Conservation (phyloP, 2,888 invertebrate species). For the Conomelus anceps region DNA sequence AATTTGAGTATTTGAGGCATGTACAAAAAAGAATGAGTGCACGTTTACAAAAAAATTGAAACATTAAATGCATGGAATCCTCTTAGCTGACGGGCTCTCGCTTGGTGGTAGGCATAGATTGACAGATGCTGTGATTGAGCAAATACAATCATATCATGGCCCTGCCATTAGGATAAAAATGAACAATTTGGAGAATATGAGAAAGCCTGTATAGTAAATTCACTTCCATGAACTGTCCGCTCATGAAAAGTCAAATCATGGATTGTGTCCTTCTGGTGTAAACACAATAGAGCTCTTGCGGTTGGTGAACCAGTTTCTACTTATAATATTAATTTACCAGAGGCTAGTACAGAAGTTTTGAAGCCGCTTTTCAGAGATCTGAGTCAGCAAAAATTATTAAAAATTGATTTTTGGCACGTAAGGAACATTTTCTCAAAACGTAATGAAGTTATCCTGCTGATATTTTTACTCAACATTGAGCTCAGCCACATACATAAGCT, state of each 20-base stretch:
- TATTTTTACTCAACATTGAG: too few relatives aligned
- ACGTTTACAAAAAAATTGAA: background rate
- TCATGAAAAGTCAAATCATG: background rate
- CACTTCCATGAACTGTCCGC: background rate
- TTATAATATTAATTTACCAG: background rate
- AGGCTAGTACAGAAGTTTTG: background rate
- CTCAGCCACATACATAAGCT: too few relatives aligned
- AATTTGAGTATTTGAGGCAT: background rate
- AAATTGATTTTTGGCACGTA: background rate
- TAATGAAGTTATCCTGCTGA: too few relatives aligned
- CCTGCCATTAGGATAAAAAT: background rate
- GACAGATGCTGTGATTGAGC: background rate
- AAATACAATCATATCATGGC: background rate
- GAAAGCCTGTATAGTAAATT: background rate
- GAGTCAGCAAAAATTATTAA: background rate
- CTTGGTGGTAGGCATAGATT: background rate
- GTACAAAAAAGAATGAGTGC: conserved; percentile 1
- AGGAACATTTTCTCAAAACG: too few relatives aligned
- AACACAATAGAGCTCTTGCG: background rate
- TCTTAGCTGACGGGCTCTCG: background rate
- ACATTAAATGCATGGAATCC: background rate
- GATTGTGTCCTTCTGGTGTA: background rate
- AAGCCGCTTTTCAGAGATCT: background rate
- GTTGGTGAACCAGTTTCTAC: background rate
- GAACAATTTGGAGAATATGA: background rate